Percentiles rank a stretch among this genome's conserved stretches.
Evolutionary conservation across 1,140 invertebrate genomes (phyloP).

Genomic region (Gryon sp.): DNA sequence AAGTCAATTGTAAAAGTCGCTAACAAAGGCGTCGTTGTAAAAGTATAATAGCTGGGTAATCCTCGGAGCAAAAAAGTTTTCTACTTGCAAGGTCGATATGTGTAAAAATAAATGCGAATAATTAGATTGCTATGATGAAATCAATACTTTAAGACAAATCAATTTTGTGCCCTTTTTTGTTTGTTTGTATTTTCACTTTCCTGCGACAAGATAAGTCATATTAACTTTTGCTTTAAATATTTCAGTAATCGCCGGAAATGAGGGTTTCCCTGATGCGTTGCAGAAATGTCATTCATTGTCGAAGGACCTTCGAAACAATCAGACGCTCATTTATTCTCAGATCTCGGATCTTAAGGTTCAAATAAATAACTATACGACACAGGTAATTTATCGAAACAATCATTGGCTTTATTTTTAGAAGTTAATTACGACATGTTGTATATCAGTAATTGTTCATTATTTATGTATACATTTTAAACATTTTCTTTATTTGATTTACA

Average conservation of each 20-base stretch:
- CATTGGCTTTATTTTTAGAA: background rate
- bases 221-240: constrained; percentile 51
- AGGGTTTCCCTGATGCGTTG: constrained; percentile 82
- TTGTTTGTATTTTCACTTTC: too few species aligned
- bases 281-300: constrained; percentile 84
- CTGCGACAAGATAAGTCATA: constrained; percentile 2
- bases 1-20: too few species aligned
- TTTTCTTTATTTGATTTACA: too few species aligned
- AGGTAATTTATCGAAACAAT: constrained; percentile 73
- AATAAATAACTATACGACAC: constrained; percentile 78
- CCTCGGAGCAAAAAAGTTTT: constrained; percentile 8
- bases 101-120: constrained; percentile 24
- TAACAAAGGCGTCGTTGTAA: background rate
- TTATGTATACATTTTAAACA: too few species aligned
- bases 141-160: constrained; percentile 10
- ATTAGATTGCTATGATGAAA: constrained; percentile 20
- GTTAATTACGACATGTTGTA: too few species aligned
- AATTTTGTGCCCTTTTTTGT: too few species aligned
- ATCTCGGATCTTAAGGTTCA: constrained; percentile 77
- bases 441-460: too few species aligned
- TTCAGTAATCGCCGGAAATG: constrained; percentile 84
- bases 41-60: constrained; percentile 12
- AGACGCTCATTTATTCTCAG: constrained; percentile 80
- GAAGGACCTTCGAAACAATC: constrained; percentile 82
- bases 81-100: constrained; percentile 1